Conservation (phyloP, 1,140 invertebrate genomes). For the Drosophila kanapiae region DNA sequence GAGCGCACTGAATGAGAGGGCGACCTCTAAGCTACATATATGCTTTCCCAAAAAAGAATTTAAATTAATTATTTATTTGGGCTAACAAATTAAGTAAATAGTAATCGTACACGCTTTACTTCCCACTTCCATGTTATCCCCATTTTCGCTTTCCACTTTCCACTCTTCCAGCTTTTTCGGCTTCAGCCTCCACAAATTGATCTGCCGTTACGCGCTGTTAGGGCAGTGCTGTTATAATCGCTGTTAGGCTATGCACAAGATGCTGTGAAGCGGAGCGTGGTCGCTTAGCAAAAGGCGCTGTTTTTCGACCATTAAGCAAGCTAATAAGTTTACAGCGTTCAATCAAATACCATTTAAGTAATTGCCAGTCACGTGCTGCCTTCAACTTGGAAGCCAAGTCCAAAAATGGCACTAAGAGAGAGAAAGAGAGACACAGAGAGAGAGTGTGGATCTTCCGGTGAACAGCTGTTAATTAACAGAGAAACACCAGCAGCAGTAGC, state of each 20-base stretch:
- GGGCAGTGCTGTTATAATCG: slow-evolving; percentile 1
- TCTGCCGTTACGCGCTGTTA: slow-evolving; percentile 28
- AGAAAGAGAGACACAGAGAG: neutral
- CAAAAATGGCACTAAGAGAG: neutral
- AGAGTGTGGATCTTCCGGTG: neutral
- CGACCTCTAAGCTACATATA: neutral
- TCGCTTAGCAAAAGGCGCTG: neutral
- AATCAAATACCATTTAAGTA: slow-evolving; percentile 9
- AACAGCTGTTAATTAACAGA: slow-evolving; percentile 36
- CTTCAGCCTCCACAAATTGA: neutral
- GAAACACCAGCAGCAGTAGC: neutral
- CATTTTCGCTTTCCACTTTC: neutral
- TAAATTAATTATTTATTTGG: neutral
- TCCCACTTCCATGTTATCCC: neutral
- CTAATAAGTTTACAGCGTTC: slow-evolving; percentile 11
- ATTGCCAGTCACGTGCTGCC: slow-evolving; percentile 6
- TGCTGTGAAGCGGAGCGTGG: neutral
- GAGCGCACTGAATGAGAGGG: neutral
- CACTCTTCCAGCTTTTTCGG: neutral
- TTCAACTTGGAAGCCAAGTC: neutral
- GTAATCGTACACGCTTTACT: neutral
- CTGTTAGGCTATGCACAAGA: neutral
- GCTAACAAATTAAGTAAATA: neutral
- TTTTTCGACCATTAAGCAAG: slow-evolving; percentile 9
- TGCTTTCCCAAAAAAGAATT: too few species aligned